A percentile compares a stretch with the other conserved stretches of the same genome.
These are phyloP conservation scores for Leptinotarsa lineolata DNA, from an alignment of 1,140 invertebrate genomes.

Conservation along the genomic window DNA sequence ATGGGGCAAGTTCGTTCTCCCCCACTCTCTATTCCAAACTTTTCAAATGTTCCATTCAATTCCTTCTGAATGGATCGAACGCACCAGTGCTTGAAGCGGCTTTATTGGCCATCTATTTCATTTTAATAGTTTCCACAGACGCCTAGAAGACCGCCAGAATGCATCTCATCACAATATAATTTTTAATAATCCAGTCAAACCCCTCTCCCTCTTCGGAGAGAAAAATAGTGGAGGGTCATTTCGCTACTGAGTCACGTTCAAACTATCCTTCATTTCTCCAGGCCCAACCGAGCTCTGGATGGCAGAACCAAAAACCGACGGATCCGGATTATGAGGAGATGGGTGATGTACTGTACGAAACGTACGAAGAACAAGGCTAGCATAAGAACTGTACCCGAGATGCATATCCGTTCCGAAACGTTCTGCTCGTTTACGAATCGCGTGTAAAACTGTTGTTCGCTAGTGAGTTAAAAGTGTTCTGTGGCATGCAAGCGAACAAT, in stretches of 20 bases:
- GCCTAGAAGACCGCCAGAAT: too few relatives aligned
- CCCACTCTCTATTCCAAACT: too few relatives aligned
- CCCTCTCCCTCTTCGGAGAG: background rate
- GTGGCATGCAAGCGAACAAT: background rate
- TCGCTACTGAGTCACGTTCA: background rate
- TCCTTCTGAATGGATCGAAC: too few relatives aligned
- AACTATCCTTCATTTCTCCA: conserved; percentile 1
- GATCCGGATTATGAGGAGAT: conserved; percentile 52
- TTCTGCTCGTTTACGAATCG: background rate
- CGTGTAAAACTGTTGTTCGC: background rate
- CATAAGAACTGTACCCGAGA: background rate
- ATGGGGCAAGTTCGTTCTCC: too few relatives aligned
- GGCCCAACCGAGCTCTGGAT: conserved; percentile 24
- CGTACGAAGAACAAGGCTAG: conserved; percentile 53
- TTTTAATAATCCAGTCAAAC: too few relatives aligned
- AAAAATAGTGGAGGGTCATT: background rate
- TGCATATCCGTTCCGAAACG: background rate
- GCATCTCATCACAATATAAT: too few relatives aligned
- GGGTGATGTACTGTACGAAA: conserved; percentile 53
- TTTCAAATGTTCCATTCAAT: too few relatives aligned
- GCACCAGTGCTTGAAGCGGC: too few relatives aligned
- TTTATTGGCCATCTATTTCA: too few relatives aligned
- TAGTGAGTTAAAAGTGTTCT: background rate
- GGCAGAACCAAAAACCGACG: conserved; percentile 35
- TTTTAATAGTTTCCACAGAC: too few relatives aligned